These are phyloP conservation scores for Python bivittatus DNA, from an alignment of 2,113 vertebrate genomes.

Conservation along the genomic window DNA sequence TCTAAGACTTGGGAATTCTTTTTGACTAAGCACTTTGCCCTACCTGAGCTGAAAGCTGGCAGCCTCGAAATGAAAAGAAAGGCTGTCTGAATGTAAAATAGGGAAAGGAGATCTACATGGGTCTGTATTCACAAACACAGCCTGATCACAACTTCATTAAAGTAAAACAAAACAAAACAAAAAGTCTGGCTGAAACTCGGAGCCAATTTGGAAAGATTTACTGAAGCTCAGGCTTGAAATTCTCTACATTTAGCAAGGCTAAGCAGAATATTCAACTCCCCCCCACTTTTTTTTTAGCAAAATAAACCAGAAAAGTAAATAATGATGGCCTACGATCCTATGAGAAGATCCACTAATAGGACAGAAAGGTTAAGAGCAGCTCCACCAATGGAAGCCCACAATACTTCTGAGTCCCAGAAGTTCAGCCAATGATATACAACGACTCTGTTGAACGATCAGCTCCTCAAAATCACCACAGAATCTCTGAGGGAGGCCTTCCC, in stretches of 20 bases:
- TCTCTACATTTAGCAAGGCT: not conserved
- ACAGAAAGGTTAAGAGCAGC: not conserved
- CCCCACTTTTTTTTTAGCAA: not conserved
- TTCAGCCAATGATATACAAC: not conserved
- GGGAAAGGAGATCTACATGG: not conserved
- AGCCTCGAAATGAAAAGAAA: constrained; percentile 11
- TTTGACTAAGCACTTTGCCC: constrained; percentile 2
- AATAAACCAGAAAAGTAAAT: not conserved
- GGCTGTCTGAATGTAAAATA: not conserved
- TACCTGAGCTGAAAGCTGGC: not conserved
- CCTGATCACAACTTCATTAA: not conserved
- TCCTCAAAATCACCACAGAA: not conserved
- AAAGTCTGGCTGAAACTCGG: not conserved
- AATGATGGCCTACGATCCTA: not conserved
- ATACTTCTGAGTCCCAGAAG: not conserved
- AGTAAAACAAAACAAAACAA: not conserved
- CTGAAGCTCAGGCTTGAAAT: not conserved
- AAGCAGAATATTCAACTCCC: not conserved
- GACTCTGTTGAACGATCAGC: fast-evolving
- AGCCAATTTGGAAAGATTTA: not conserved
- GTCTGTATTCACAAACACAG: not conserved
- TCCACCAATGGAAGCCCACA: not conserved
- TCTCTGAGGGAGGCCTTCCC: not conserved
- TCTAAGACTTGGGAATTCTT: constrained; percentile 31
- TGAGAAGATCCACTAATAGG: not conserved